These are phyloP conservation scores for Hippocampus mohnikei DNA, from an alignment of 2,113 vertebrate genomes.

Conservation along the genomic window DNA sequence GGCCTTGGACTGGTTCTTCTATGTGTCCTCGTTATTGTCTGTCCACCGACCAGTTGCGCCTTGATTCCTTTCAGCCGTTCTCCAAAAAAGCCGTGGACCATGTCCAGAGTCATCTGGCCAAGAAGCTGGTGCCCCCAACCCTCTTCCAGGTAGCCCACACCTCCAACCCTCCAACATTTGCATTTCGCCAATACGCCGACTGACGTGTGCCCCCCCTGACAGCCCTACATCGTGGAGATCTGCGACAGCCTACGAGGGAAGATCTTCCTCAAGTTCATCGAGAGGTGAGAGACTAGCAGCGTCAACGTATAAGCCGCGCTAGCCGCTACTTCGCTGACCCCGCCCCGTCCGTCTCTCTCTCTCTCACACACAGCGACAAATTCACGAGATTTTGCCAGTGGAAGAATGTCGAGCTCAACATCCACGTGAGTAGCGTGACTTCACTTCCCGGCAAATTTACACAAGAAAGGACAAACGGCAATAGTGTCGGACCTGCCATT, in stretches of 20 bases:
- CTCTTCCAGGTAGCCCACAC: constrained; percentile 87
- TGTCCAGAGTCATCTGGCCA: constrained; percentile 88
- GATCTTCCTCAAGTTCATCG: constrained; percentile 94
- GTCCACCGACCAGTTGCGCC: background rate
- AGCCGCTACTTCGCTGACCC: background rate
- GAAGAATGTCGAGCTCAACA: constrained; percentile 99
- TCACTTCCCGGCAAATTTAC: too few species aligned
- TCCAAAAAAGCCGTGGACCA: constrained; percentile 94
- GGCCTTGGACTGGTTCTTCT: background rate
- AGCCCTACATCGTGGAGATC: constrained; percentile 95
- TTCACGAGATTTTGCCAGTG: constrained; percentile 98
- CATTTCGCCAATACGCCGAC: too few species aligned
- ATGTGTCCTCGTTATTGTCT: too few species aligned
- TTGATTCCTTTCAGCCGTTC: constrained; percentile 77
- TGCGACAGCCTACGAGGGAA: constrained; percentile 92
- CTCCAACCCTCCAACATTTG: background rate
- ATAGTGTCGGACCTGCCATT: background rate
- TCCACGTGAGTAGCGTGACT: constrained; percentile 81
- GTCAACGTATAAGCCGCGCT: background rate
- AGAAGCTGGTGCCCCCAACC: constrained; percentile 86
- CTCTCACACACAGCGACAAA: constrained; percentile 82
- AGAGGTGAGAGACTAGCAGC: constrained; percentile 78
- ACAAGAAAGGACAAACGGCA: background rate
- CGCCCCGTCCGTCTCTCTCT: too few species aligned
- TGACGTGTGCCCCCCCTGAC: constrained; percentile 12